phyloP scores from a whole-genome alignment of 2,888 invertebrate genomes.

The Melieria picta region DNA sequence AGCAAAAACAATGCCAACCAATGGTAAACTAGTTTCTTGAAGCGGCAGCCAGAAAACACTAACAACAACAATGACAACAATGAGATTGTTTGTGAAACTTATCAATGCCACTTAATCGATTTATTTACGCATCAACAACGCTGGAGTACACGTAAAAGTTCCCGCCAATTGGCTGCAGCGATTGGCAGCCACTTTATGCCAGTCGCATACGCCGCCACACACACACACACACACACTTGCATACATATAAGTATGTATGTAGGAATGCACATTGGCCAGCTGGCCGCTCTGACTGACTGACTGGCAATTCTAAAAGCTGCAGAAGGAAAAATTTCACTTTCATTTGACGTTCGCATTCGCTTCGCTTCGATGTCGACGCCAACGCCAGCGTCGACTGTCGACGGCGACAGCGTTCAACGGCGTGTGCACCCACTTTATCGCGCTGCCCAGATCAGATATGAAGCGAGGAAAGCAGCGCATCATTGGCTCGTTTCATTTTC shows the following conservation, averaged over 20 bases:
- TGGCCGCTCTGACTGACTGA: no score
- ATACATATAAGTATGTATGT: not conserved
- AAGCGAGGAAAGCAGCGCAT: conserved; percentile 40
- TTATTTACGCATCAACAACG: conserved; percentile 42
- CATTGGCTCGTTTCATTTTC: conserved; percentile 20
- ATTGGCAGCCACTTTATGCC: no score
- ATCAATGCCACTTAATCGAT: conserved; percentile 45
- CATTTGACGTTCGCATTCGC: conserved; percentile 14
- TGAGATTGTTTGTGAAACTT: conserved; percentile 38
- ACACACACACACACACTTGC: not conserved
- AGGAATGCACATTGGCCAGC: not conserved
- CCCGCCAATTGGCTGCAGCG: no score
- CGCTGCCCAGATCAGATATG: conserved; percentile 31
- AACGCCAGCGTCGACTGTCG: conserved; percentile 1
- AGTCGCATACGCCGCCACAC: not conserved
- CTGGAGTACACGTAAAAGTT: not conserved
- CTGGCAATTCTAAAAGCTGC: not conserved
- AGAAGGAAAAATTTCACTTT: conserved; percentile 34
- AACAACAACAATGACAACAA: conserved; percentile 26
- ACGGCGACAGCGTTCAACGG: conserved; percentile 16
- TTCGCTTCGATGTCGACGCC: not conserved
- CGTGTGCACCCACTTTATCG: conserved; percentile 28
- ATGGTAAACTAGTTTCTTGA: conserved; percentile 26
- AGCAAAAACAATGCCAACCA: conserved; percentile 18
- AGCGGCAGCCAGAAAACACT: not conserved